Base-by-base conservation (phyloP, 2,113 vertebrate genomes). In the Sebastes fasciatus region DNA sequence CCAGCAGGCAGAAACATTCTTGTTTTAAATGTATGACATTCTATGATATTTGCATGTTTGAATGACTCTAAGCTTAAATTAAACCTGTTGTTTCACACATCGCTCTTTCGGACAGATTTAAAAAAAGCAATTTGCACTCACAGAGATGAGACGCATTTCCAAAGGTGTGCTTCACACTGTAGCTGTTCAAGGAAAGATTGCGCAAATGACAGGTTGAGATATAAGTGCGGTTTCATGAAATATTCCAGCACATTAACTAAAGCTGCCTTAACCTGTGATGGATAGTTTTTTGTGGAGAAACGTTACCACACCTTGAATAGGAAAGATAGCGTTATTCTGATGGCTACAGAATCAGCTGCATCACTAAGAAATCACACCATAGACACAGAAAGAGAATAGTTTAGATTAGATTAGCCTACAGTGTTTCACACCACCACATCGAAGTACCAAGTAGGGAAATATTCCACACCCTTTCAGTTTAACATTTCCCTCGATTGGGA, bases 171-270 rank as follows among this genome's bases (percentile, higher is more conserved):
- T 64, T 64, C 61, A 46, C 52, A 7, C 83, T 60, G 66, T n/a
- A 54, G 21, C 63, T 79, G 52, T 76, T 62, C 23, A 75, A 0
- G 8, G 11, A 67, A 62, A 42, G 51, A 60, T 23, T 60, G 58
- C 52, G 40, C 52, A 84, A 74, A 77, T 69, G 68, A 70, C 68
- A 83, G 63, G 49, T 21, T n/a, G 34, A 64, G 58, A 49, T 51
- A 1, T 61, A 49, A 60, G 63, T 58, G 21, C 4, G 21, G 43
- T 64, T 34, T 87, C 48, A 57, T 74, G 13, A 83, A 82, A 79
- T 77, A 79, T 81, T 82, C 57, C 57, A 14, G 5, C 21, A 12
- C 62, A 68, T 74, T 81, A 60, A 21, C 46, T 48, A 14, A 34
- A 82, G 61, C 9, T 76, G 9, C 21, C 10, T 77, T 72, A 34